phyloP scores from a whole-genome alignment of 2,888 invertebrate species.

The Drosophila conformis region DNA sequence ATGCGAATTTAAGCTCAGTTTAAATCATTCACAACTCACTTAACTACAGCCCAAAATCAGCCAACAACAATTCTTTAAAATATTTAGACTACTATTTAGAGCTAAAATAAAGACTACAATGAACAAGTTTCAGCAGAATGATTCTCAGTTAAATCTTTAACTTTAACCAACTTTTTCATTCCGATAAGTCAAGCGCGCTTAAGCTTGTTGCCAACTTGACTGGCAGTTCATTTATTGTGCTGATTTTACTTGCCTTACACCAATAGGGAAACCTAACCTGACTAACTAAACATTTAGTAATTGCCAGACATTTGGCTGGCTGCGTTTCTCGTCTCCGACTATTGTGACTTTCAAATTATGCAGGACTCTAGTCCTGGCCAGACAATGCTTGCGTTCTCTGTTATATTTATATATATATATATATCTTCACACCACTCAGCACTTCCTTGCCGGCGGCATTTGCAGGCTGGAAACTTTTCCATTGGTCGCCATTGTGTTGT shows the following conservation, averaged over 20 bases:
- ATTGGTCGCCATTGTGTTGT: conserved; percentile 65
- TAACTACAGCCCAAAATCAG: conserved; percentile 1
- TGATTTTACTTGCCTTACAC: conserved; percentile 26
- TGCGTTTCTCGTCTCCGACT: conserved; percentile 1
- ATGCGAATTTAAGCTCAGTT: conserved; percentile 35
- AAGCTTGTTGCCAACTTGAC: not conserved
- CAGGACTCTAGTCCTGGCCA: conserved; percentile 19
- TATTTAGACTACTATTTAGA: not conserved
- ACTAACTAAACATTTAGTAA: conserved; percentile 22
- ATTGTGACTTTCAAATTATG: conserved; percentile 43
- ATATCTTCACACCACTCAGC: conserved; percentile 26
- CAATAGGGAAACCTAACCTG: conserved; percentile 1
- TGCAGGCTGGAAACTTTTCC: conserved; percentile 25
- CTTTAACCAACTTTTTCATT: not conserved
- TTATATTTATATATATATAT: not conserved
- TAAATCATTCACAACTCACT: conserved; percentile 32
- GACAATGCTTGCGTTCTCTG: conserved; percentile 34
- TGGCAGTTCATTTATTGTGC: conserved; percentile 19
- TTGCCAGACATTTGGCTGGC: conserved; percentile 20
- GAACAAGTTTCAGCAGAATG: not conserved
- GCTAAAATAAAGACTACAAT: not conserved
- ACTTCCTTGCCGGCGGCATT: conserved; percentile 37
- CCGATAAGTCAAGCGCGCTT: not conserved
- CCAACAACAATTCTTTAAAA: not conserved
- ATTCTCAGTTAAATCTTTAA: not conserved